These are phyloP conservation scores for Anagrus nilaparvatae DNA, from an alignment of 1,140 invertebrate species.

Conservation along the genomic window DNA sequence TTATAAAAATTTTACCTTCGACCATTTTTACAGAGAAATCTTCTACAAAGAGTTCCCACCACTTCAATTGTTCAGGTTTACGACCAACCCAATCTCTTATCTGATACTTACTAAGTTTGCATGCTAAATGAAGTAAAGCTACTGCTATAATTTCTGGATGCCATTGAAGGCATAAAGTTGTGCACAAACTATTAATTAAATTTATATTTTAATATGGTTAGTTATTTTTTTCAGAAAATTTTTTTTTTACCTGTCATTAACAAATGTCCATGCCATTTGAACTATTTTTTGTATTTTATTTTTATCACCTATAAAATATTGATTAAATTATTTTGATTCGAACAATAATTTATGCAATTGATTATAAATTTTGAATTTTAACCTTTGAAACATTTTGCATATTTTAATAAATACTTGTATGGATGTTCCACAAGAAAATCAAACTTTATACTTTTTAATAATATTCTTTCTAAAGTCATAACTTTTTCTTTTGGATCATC, in stretches of 20 bases:
- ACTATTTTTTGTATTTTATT: slow-evolving; percentile 89
- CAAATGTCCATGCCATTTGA: slow-evolving; percentile 63
- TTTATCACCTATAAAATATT: slow-evolving; percentile 67
- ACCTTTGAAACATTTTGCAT: slow-evolving; percentile 90
- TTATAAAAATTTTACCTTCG: slow-evolving; percentile 9
- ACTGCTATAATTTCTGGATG: slow-evolving; percentile 8
- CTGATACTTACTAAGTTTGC: slow-evolving; percentile 2
- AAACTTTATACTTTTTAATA: slow-evolving; percentile 97
- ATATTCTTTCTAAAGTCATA: slow-evolving; percentile 90
- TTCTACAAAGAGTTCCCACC: slow-evolving; percentile 18
- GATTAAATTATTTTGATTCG: slow-evolving; percentile 10
- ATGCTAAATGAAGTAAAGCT: not conserved
- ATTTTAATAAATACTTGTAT: slow-evolving; percentile 86
- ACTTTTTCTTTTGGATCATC: slow-evolving; percentile 92
- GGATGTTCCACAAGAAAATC: slow-evolving; percentile 98
- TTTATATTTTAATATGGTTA: not conserved
- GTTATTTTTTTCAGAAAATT: slow-evolving; percentile 1
- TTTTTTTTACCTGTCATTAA: slow-evolving; percentile 15
- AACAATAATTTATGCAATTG: slow-evolving; percentile 12
- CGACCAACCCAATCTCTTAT: not conserved
- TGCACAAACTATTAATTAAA: slow-evolving; percentile 4
- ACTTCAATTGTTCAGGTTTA: slow-evolving; percentile 1
- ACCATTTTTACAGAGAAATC: slow-evolving; percentile 12
- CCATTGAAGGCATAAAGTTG: slow-evolving; percentile 4
- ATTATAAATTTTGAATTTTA: too few relatives aligned